Base-by-base conservation (phyloP, 2,797 vertebrate genomes). In the Numenius phaeopus region DNA sequence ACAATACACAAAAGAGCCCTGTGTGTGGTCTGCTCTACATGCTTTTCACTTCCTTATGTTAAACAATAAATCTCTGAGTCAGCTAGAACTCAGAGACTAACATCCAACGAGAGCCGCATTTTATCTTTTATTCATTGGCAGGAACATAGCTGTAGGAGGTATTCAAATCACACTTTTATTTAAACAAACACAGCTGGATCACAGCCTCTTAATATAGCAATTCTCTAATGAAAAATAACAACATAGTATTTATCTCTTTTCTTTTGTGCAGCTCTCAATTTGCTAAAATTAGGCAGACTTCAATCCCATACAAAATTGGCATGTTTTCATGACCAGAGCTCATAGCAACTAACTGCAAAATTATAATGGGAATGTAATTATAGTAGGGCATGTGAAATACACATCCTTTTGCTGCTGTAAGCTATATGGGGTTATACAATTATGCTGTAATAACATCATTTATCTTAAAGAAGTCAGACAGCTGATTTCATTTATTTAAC, bases 81-180 rank as follows among this genome's bases (percentile, higher is more conserved):
- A 98, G 98, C 98, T 98, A 98, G 97, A 98, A 98, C 94, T 95
- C 96, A 9, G 97, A 97, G 98, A 98, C 97, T 97, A 97, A 96
- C 97, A 98, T 97, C 98, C 97, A 97, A 95, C 49, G 44, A 98
- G 97, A 97, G 95, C 96, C 30, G 90, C 97, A 94, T 98, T 98
- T 98, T 98, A 98, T 98, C 98, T 98, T 98, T 98, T 98, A 98
- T 98, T 98, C 98, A 98, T 98, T 98, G 98, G 98, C 98, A 98
- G 98, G 98, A 98, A 97, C 98, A 98, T 98, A 98, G 98, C 98
- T 98, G 98, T 98, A 98, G 98, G 98, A 98, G 98, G 98, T 98
- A 98, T 98, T 98, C 98, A 98, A 98, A 98, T 98, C 98, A 98
- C 98, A 98, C 98, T 98, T 98, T 98, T 98, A 98, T 98, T 98